Base-by-base conservation (phyloP, 2,113 vertebrate species). In the Machaerirhynchus nigripectus region DNA sequence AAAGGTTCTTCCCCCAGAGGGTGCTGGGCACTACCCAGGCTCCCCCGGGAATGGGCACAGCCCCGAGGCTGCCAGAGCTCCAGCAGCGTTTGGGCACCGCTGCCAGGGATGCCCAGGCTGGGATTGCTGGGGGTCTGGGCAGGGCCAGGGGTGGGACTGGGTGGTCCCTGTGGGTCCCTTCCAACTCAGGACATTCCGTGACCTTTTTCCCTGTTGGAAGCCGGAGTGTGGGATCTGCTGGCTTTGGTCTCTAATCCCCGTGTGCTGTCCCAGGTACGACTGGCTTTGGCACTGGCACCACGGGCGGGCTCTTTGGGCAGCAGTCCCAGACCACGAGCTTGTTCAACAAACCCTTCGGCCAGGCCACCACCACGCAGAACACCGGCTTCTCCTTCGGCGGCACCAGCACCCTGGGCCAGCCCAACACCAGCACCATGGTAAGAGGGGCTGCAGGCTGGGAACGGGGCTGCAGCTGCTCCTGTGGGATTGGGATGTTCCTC, bases 381-480 rank as follows among this genome's bases (percentile, higher is more conserved):
- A 97, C 98, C 0, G 98, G 98, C 64, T 99, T 99, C 92, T 98
- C 98, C 8, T 99, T 99, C 27, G 99, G 98, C 14, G 99, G 98
- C 88, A 98, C 98, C 75, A 99, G 97, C 92, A 98, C 99, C 1
- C 97, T 99, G 57, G 99, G 99, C 11, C 99, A 99, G 94, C 97
- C 99, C 5, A 99, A 98, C 96, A 99, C 99, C 20, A 99, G 83
- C 96, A 99, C 97, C 33, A 99, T 99, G 98, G 99, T 99, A 94
- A 98, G 98, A 15, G 1, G 19, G 13, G 7, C 8, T 16, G 18
- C 31, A 8, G 9, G 28, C 15, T 22, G 15, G 52, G 4, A 3
- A 1, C 0, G 19, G 21, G 5, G 42, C 15, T n/a, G 1, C 11
- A 52, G 37, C 13, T 37, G 6, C 35, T 64, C 23, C 35, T 26